phyloP scores from a whole-genome alignment of 2,113 vertebrate species.

The Panthera leo region DNA sequence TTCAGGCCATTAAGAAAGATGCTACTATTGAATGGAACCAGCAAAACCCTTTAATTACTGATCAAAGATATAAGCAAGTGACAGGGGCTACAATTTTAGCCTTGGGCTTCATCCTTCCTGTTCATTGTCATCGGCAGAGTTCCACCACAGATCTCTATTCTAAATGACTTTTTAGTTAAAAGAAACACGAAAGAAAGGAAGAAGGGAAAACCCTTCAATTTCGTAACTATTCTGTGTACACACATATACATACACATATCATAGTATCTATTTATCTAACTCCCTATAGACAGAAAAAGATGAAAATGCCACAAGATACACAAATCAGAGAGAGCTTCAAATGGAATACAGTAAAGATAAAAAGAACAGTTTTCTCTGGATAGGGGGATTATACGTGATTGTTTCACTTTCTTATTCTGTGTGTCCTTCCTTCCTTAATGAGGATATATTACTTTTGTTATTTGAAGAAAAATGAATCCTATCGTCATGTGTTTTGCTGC shows the following conservation, averaged over 20 bases:
- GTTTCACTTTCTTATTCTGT: background rate
- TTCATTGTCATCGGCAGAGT: conserved; percentile 65
- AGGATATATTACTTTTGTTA: background rate
- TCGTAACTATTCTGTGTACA: background rate
- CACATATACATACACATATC: background rate
- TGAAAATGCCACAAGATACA: background rate
- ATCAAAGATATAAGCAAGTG: conserved; percentile 86
- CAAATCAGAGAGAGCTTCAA: background rate
- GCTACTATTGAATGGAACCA: conserved; percentile 88
- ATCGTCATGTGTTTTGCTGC: background rate
- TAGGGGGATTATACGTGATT: background rate
- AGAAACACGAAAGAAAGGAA: background rate
- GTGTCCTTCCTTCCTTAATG: background rate
- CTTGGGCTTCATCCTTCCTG: conserved; percentile 69
- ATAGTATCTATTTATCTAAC: background rate
- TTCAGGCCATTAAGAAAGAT: conserved; percentile 86
- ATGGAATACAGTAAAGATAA: background rate
- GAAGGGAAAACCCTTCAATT: background rate
- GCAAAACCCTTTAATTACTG: conserved; percentile 88
- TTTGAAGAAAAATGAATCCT: background rate
- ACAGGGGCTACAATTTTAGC: conserved; percentile 72
- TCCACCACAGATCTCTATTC: background rate
- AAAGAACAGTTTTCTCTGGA: background rate
- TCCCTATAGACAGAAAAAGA: background rate
- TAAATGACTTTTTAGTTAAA: background rate